Conservation (phyloP, 2,888 invertebrate species). For the Cetonia aurata region DNA sequence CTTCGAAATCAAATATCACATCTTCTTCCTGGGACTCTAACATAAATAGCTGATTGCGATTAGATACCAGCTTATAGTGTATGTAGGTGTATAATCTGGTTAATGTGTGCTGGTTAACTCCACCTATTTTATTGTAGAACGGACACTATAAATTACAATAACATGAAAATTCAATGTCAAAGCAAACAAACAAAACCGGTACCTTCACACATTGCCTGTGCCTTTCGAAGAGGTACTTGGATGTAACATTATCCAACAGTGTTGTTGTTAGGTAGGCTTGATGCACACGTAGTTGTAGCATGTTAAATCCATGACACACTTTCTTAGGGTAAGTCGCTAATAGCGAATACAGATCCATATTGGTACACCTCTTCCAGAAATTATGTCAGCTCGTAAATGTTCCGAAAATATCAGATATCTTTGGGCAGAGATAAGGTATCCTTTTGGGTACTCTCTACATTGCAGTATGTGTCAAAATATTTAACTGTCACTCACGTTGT, state of each 20-base stretch:
- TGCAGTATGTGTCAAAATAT: too few species aligned
- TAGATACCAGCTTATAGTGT: conserved; percentile 47
- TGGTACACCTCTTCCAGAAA: too few species aligned
- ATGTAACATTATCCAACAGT: too few species aligned
- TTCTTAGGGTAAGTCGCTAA: too few species aligned
- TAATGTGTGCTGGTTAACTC: neutral
- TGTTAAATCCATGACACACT: neutral
- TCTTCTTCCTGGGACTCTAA: conserved; percentile 59
- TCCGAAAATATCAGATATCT: too few species aligned
- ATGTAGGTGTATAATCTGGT: conserved; percentile 45
- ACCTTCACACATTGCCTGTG: conserved; percentile 81
- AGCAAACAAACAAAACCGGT: conserved; percentile 59
- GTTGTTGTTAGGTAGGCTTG: too few species aligned
- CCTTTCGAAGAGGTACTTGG: conserved; percentile 70
- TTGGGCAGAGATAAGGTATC: too few species aligned
- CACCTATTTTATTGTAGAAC: conserved; percentile 39
- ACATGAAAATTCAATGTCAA: neutral
- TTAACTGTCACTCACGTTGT: too few species aligned
- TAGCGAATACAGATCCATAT: neutral
- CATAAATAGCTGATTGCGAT: conserved; percentile 26
- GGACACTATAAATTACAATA: conserved; percentile 52
- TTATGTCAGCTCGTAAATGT: too few species aligned
- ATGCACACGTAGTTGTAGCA: neutral
- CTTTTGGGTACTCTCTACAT: too few species aligned
- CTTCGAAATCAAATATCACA: conserved; percentile 72